Evolutionary conservation across 2,888 invertebrate genomes (phyloP), one percentile per base, ranked within the genome.

Genomic region (Hemistola chrysoprasaria): DNA sequence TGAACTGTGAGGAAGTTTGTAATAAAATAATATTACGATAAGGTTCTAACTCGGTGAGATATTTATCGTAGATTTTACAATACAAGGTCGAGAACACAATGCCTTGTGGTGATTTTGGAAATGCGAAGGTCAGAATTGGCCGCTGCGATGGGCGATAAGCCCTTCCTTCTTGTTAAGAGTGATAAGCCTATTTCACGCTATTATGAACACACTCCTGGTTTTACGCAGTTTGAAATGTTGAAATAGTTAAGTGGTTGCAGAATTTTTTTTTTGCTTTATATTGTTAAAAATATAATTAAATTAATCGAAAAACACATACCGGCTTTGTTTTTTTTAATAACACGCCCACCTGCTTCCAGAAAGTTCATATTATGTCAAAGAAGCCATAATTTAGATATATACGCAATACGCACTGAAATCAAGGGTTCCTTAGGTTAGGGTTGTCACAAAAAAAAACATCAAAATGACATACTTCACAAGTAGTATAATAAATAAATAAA

Each of bases 401-500:
- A n/a, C n/a, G n/a, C n/a, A n/a, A n/a, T n/a, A n/a, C n/a, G n/a
- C n/a, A n/a, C n/a, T n/a, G n/a, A n/a, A n/a, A n/a, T n/a, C n/a
- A n/a, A n/a, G n/a, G n/a, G n/a, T n/a, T n/a, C n/a, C n/a, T n/a
- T n/a, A n/a, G n/a, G n/a, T n/a, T n/a, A n/a, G n/a, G n/a, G n/a
- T n/a, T n/a, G n/a, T n/a, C 16, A 16, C 16, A 16, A 16, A 40
- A 31, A 26, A 22, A 40, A 43, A 45, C 22, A 27, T 8, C 9
- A 22, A 20, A 2, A 5, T 7, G 24, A 8, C 32, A 40, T 55
- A 55, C 48, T 59, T 72, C 67, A 78, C 70, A 69, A 53, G 41
- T 48, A 47, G 65, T 73, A 80, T 81, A 77, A 78, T 80, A 83
- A 77, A 78, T 80, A 83, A 84, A 82, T 77, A 81, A 82, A 62